Base-by-base conservation (phyloP, 2,888 invertebrate genomes). In the Oxytorus armatus region DNA sequence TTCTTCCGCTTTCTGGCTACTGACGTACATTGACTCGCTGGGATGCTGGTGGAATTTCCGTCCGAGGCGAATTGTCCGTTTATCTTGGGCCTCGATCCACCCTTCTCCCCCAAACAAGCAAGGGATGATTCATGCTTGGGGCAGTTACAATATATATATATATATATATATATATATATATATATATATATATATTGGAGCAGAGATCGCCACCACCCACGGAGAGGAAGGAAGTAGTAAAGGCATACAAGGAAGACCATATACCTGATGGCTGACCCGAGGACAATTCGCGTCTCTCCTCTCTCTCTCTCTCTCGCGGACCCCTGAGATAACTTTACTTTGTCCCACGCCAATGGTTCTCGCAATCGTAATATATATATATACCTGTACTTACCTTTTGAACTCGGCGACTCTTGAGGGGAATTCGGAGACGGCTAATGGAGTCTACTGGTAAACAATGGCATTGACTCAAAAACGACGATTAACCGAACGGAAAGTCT, bases 291-390 rank as follows among this genome's bases (percentile, higher is more conserved):
- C 44, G 66, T 77, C 57, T 77, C 49, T 53, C 16, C n/a, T 55
- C 39, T 75, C 61, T 21, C 55, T 65, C 66, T 72, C 61, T 53
- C 33, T 44, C 21, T 11, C 18, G 29, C 11, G 14, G 11, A 21
- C 74, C 65, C 53, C 44, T 61, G 61, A 75, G 74, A 79, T 78
- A 66, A 81, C 72, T 77, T 86, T 83, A 86, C 86, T 84, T 82
- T 73, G 80, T 72, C 72, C 29, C 14, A 36, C 66, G 72, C 77
- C 80, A 77, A 73, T 76, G 80, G 47, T 29, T 63, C 77, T 72
- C 57, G 51, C 49, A 72, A 66, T 63, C 55, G 61, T 79, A 61
- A 61, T 72, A 44, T 36, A 66, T 61, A 61, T 66, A 36, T 44
- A 66, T 59, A 65, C 57, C 66, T 14, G 36, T 29, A 59, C 51